phyloP scores from a whole-genome alignment of 1,140 invertebrate species.

The Popillia japonica region DNA sequence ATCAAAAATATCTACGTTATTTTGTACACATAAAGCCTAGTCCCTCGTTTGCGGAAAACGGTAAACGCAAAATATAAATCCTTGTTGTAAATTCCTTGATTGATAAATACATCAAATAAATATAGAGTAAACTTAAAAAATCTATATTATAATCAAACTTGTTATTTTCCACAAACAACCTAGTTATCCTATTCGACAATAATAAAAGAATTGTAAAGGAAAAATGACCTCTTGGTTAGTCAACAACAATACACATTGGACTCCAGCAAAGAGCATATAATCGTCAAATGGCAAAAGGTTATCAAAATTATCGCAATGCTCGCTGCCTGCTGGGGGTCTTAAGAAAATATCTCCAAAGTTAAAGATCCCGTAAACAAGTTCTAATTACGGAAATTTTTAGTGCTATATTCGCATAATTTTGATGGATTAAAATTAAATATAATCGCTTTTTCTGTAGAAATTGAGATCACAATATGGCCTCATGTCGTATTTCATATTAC shows the following conservation, averaged over 20 bases:
- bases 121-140: not conserved
- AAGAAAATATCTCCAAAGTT: not conserved
- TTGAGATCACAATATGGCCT: not conserved
- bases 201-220: not conserved
- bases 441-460: not conserved
- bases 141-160: not conserved
- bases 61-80: not conserved
- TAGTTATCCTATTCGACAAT: not conserved
- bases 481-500: not conserved
- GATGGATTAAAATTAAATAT: not conserved
- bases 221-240: not conserved
- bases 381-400: slow-evolving; percentile 24
- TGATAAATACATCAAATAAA: not conserved
- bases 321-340: not conserved
- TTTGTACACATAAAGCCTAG: not conserved
- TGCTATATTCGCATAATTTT: not conserved
- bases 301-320: not conserved
- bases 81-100: not conserved
- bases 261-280: slow-evolving; percentile 8
- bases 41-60: not conserved
- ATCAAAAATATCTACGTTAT: not conserved
- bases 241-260: slow-evolving; percentile 18
- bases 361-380: slow-evolving; percentile 14
- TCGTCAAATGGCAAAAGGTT: slow-evolving; percentile 9
- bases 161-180: not conserved